Conservation (phyloP, 2,113 vertebrate species). For the Tricholaema leucomelas region DNA sequence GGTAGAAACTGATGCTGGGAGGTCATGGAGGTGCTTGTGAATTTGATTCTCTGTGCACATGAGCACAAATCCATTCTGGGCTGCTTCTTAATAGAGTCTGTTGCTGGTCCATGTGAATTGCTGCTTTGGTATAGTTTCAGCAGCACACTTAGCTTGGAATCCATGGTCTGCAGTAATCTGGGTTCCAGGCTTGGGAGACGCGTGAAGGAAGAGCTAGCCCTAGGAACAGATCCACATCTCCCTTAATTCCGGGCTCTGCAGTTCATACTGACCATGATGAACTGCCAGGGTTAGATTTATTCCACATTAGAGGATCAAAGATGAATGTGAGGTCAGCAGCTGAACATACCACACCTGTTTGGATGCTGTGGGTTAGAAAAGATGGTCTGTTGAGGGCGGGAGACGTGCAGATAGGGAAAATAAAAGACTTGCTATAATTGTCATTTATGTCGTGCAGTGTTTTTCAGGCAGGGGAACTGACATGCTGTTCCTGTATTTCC, state of each 20-base stretch:
- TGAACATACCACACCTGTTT: background rate
- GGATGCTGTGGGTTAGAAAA: background rate
- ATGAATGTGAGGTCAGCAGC: background rate
- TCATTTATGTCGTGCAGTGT: background rate
- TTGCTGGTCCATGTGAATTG: background rate
- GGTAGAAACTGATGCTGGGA: background rate
- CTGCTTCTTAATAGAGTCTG: background rate
- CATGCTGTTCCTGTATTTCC: background rate
- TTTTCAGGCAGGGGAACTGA: background rate
- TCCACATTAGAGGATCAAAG: background rate
- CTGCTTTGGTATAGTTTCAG: background rate
- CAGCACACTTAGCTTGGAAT: background rate
- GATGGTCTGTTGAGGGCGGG: background rate
- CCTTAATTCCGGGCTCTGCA: background rate
- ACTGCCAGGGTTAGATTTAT: background rate
- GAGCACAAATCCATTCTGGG: background rate
- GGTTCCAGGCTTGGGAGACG: background rate
- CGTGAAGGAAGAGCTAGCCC: background rate
- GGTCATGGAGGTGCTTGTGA: background rate
- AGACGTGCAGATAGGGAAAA: background rate
- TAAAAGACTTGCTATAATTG: background rate
- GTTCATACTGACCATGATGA: background rate
- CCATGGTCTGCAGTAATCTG: background rate
- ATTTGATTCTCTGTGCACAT: background rate
- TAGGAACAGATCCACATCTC: background rate